Evolutionary conservation across 2,113 vertebrate species (phyloP).

Genomic region (Prinia subflava): DNA sequence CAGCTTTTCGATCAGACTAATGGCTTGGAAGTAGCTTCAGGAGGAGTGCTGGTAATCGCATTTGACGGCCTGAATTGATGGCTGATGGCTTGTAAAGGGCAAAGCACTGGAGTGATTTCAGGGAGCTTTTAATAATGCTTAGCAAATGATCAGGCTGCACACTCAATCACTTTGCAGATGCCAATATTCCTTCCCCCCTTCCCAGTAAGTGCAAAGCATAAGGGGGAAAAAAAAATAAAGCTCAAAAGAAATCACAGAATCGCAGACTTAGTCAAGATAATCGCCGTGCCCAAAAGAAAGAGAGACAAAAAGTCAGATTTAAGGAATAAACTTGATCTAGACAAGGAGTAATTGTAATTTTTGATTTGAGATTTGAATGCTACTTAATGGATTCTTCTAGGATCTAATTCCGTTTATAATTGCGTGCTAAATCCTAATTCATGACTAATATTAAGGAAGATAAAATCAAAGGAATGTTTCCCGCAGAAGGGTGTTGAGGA

Average conservation of each 20-base stretch:
- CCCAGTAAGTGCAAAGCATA: background rate
- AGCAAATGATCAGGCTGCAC: conserved; percentile 46
- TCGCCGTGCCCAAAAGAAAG: background rate
- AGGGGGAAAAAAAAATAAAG: background rate
- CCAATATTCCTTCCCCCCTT: background rate
- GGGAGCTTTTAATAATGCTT: conserved; percentile 66
- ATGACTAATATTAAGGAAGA: background rate
- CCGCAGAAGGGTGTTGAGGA: background rate
- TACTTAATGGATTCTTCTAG: background rate
- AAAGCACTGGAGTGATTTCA: conserved; percentile 13
- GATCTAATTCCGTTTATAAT: background rate
- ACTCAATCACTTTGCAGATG: conserved; percentile 5
- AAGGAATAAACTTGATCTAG: background rate
- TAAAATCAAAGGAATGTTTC: background rate
- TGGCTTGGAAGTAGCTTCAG: conserved; percentile 48
- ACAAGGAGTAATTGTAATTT: background rate
- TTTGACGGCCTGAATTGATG: conserved; percentile 60
- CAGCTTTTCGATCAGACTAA: conserved; percentile 56
- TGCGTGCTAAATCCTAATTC: background rate
- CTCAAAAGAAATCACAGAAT: background rate
- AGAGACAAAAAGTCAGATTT: background rate
- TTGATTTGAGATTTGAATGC: background rate
- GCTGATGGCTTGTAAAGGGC: conserved; percentile 63
- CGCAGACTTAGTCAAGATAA: background rate
- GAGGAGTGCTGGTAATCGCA: conserved; percentile 36